Conservation (phyloP, 1,140 invertebrate genomes). For the Heliothis virescens region DNA sequence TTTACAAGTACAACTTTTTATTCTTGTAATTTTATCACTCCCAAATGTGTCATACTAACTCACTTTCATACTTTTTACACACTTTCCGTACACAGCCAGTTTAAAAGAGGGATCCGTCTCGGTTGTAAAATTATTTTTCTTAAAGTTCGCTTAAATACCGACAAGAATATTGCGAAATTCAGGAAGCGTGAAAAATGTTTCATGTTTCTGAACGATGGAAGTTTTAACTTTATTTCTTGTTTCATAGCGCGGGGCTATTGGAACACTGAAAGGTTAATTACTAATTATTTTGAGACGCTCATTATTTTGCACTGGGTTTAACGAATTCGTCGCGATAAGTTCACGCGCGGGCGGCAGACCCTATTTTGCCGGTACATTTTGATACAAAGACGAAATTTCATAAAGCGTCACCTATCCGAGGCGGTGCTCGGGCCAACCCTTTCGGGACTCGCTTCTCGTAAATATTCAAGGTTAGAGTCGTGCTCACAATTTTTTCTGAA, state of each 20-base stretch:
- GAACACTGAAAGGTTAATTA: slow-evolving; percentile 24
- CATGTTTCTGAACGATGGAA: slow-evolving; percentile 29
- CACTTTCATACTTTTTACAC: slow-evolving; percentile 25
- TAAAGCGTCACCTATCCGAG: slow-evolving; percentile 62
- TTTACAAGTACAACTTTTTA: slow-evolving; percentile 29
- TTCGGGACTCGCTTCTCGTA: slow-evolving; percentile 64
- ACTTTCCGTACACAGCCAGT: background rate
- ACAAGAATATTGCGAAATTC: slow-evolving; percentile 31
- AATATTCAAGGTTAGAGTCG: slow-evolving; percentile 76
- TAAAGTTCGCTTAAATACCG: slow-evolving; percentile 38
- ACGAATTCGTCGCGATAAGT: background rate
- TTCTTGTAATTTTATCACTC: slow-evolving; percentile 27
- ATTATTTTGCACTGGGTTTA: background rate
- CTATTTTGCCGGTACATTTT: slow-evolving; percentile 42
- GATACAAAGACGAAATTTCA: slow-evolving; percentile 58
- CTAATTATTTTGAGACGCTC: slow-evolving; percentile 21
- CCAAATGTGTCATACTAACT: slow-evolving; percentile 19
- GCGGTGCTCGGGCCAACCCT: slow-evolving; percentile 60
- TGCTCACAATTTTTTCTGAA: slow-evolving; percentile 71
- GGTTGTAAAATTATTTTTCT: slow-evolving; percentile 37
- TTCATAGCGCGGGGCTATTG: slow-evolving; percentile 8
- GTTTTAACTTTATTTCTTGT: slow-evolving; percentile 13
- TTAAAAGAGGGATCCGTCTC: slow-evolving; percentile 24
- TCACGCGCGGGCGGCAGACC: slow-evolving; percentile 11
- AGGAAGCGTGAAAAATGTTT: slow-evolving; percentile 22